These are phyloP conservation scores for Tretioscincus oriximinensis DNA, from an alignment of 2,113 vertebrate species.

Conservation along the genomic window DNA sequence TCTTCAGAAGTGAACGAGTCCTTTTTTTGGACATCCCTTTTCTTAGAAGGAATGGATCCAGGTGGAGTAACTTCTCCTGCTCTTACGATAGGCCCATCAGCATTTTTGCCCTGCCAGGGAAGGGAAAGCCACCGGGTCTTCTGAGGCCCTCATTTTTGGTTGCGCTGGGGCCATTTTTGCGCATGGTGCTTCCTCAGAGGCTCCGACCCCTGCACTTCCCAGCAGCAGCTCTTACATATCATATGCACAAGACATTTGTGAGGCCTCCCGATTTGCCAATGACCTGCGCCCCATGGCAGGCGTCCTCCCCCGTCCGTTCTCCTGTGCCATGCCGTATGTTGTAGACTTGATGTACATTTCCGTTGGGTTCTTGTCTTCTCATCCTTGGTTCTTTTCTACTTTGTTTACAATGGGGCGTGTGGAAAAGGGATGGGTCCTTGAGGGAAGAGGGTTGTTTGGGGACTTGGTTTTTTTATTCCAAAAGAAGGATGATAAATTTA, in stretches of 20 bases:
- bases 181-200: constrained; percentile 45
- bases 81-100: constrained; percentile 30
- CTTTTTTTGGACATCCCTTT: too few species aligned
- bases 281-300: constrained; percentile 60
- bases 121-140: constrained; percentile 28
- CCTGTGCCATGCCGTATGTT: constrained; percentile 53
- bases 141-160: constrained; percentile 54
- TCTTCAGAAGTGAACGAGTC: too few species aligned
- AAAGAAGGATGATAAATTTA: constrained; percentile 67
- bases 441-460: constrained; percentile 40
- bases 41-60: not conserved
- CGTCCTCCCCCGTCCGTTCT: constrained; percentile 40
- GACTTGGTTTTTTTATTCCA: constrained; percentile 5
- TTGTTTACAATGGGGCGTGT: constrained; percentile 70
- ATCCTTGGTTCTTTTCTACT: constrained; percentile 57
- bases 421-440: constrained; percentile 52
- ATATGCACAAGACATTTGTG: constrained; percentile 55
- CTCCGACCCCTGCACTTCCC: constrained; percentile 41
- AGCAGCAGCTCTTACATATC: constrained; percentile 56
- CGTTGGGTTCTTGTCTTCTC: constrained; percentile 63
- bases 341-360: constrained; percentile 67
- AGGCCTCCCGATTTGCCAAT: constrained; percentile 67
- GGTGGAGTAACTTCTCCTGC: not conserved
- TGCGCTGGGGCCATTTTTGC: constrained; percentile 55
- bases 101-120: constrained; percentile 36